These are phyloP conservation scores for Pyrochroa serraticornis DNA, from an alignment of 2,888 invertebrate species.

Conservation along the genomic window DNA sequence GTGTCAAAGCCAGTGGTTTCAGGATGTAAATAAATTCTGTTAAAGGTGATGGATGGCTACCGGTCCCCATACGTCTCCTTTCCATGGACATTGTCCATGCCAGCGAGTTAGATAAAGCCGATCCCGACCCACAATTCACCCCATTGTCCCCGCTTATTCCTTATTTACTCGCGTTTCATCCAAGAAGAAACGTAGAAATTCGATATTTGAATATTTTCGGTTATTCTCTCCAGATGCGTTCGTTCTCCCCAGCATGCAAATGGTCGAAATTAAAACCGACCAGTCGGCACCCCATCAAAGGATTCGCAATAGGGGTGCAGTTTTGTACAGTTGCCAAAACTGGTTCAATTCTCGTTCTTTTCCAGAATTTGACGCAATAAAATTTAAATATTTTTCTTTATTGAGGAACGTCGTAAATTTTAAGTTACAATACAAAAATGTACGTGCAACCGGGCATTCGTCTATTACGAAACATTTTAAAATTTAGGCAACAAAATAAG, in stretches of 20 bases:
- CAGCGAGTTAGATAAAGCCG: background rate
- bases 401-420: background rate
- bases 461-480: background rate
- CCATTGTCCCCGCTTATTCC: background rate
- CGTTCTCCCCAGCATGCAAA: background rate
- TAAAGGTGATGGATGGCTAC: constrained; percentile 5
- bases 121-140: constrained; percentile 3
- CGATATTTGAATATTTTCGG: no score
- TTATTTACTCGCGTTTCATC: background rate
- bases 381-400: constrained; percentile 3
- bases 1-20: background rate
- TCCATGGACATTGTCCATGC: constrained; percentile 7
- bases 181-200: no score
- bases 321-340: background rate
- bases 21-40: constrained; percentile 4
- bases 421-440: background rate
- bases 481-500: background rate
- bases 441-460: no score
- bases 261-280: background rate
- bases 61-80: background rate
- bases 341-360: background rate
- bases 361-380: background rate
- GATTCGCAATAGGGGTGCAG: background rate
- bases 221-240: no score
- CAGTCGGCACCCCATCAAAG: constrained; percentile 1